phyloP scores from a whole-genome alignment of 2,797 vertebrate species.

The Clarias laeviceps region DNA sequence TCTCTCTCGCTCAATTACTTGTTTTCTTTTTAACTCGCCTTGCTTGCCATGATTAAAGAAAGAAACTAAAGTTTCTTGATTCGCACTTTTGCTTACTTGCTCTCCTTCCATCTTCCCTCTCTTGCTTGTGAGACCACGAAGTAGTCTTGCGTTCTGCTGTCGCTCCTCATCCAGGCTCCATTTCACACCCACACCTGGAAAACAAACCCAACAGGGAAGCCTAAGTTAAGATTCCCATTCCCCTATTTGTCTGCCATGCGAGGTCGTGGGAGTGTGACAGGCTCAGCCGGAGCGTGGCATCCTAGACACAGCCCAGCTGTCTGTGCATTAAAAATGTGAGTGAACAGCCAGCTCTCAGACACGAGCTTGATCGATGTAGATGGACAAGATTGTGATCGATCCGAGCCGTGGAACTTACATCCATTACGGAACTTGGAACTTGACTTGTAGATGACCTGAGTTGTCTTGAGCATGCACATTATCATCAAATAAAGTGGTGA shows the following conservation, averaged over 20 bases:
- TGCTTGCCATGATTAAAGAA: slow-evolving; percentile 10
- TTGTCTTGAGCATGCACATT: not conserved
- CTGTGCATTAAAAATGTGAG: slow-evolving; percentile 24
- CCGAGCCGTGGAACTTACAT: slow-evolving; percentile 20
- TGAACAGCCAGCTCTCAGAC: slow-evolving; percentile 24
- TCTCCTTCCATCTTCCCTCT: not conserved
- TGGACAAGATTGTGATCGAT: slow-evolving; percentile 35
- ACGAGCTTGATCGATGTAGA: slow-evolving; percentile 34
- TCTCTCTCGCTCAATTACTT: slow-evolving; percentile 6
- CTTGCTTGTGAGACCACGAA: not conserved
- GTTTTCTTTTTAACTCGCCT: slow-evolving; percentile 24
- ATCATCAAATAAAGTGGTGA: slow-evolving; percentile 1
- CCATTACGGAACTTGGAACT: slow-evolving; percentile 38
- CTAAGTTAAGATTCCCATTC: slow-evolving; percentile 4
- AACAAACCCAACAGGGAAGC: not conserved
- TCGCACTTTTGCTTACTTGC: not conserved
- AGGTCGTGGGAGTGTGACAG: slow-evolving; percentile 12
- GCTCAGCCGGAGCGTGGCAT: slow-evolving; percentile 8
- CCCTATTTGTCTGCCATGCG: not conserved
- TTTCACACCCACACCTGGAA: slow-evolving; percentile 30
- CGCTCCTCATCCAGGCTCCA: slow-evolving; percentile 9
- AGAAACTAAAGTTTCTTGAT: slow-evolving; percentile 9
- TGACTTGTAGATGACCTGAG: slow-evolving; percentile 44
- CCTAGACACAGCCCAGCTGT: not conserved
- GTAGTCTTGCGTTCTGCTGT: slow-evolving; percentile 15